A percentile compares a stretch with the other conserved stretches of the same genome.
phyloP scores from a whole-genome alignment of 2,888 invertebrate genomes.

The Thysanoteuthis rhombus region DNA sequence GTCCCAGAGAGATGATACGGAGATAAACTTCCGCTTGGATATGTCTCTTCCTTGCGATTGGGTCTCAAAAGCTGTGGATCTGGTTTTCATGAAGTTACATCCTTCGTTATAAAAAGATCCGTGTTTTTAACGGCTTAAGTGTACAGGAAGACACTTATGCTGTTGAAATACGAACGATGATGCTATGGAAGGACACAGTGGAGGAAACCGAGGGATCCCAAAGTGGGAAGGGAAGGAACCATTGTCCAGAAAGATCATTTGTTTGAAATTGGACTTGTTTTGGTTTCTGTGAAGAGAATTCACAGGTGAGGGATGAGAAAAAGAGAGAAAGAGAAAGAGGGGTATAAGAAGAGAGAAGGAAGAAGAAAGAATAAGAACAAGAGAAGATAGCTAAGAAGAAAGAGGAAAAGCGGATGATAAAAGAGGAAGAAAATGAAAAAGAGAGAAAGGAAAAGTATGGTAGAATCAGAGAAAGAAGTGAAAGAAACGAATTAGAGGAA shows the following conservation, averaged over 20 bases:
- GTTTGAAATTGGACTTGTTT: background rate
- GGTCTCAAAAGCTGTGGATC: background rate
- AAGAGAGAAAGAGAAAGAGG: background rate
- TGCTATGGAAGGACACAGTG: background rate
- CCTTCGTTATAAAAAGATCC: background rate
- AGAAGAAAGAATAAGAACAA: too few relatives aligned
- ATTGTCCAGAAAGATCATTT: background rate
- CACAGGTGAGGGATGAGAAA: background rate
- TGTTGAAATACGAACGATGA: background rate
- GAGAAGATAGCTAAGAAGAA: background rate
- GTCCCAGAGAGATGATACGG: background rate
- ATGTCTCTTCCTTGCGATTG: background rate
- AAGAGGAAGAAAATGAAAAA: too few relatives aligned
- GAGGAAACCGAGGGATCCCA: too few relatives aligned
- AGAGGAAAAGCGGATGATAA: too few relatives aligned
- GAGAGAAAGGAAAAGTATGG: too few relatives aligned
- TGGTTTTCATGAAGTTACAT: background rate
- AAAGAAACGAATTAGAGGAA: too few relatives aligned
- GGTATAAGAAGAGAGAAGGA: background rate
- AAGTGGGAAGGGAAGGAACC: background rate
- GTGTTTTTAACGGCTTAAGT: background rate
- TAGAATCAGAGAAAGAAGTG: too few relatives aligned
- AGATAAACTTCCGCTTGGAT: background rate
- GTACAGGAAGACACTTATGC: background rate
- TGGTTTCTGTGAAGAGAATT: background rate